Percentiles rank a stretch among this genome's conserved stretches.
Evolutionary conservation across 1,140 invertebrate genomes (phyloP).

Genomic region (Drosophila obscura): DNA sequence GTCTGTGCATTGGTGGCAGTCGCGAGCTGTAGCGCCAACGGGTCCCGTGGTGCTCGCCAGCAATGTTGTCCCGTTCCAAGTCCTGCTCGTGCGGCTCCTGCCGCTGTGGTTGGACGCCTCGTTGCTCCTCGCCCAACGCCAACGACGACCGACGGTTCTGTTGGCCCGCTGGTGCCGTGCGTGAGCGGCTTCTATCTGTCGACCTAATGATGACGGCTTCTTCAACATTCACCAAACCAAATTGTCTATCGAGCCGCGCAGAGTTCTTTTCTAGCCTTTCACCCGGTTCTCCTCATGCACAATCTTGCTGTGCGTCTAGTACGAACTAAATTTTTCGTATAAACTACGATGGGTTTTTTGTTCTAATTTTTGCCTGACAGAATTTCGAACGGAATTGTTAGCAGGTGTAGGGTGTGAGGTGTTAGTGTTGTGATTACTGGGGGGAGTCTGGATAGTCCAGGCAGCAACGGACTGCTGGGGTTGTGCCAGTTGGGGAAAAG

Average conservation of each 20-base stretch:
- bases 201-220: constrained; percentile 52
- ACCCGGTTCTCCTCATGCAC: constrained; percentile 45
- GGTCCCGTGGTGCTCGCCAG: constrained; percentile 2
- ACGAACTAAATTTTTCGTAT: constrained; percentile 73
- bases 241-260: constrained; percentile 6
- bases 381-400: constrained; percentile 1
- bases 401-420: too few species aligned
- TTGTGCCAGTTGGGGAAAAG: constrained; percentile 8
- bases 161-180: constrained; percentile 49
- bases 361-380: constrained; percentile 8
- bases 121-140: constrained; percentile 26
- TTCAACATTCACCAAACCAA: constrained; percentile 46
- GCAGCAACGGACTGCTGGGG: not conserved
- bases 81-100: constrained; percentile 34
- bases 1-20: constrained; percentile 19
- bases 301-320: constrained; percentile 41
- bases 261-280: constrained; percentile 20
- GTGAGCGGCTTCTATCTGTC: constrained; percentile 51
- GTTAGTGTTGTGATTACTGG: not conserved
- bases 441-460: too few species aligned
- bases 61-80: constrained; percentile 3
- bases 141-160: constrained; percentile 21
- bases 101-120: constrained; percentile 22
- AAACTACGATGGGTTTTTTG: constrained; percentile 57
- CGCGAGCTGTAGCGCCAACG: constrained; percentile 14